Conservation (phyloP, 1,140 invertebrate genomes). For the Sycobia sp. region DNA sequence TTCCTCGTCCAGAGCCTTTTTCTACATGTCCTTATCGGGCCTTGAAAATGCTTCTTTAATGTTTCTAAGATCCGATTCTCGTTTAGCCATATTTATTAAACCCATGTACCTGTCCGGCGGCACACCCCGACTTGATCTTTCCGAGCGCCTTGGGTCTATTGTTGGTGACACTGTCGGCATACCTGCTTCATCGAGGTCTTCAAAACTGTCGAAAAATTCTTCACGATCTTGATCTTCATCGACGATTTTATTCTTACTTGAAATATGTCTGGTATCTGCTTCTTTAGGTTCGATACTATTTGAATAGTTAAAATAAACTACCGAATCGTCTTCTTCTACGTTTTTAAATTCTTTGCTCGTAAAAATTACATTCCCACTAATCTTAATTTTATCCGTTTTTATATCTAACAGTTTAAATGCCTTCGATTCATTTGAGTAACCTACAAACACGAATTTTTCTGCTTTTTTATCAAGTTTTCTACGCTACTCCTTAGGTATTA, state of each 20-base stretch:
- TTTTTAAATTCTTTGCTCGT: constrained; percentile 29
- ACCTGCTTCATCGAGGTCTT: neutral
- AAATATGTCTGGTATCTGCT: neutral
- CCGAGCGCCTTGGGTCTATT: too few species aligned
- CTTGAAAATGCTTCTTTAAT: too few species aligned
- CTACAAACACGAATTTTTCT: neutral
- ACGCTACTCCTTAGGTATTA: neutral
- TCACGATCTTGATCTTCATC: neutral
- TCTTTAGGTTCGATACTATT: too few species aligned
- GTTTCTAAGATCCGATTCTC: too few species aligned
- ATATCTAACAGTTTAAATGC: constrained; percentile 29
- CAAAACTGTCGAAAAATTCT: neutral
- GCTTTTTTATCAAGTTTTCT: neutral
- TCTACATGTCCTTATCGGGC: constrained; percentile 3
- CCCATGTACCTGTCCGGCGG: too few species aligned
- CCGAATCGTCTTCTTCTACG: neutral
- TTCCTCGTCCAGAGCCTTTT: constrained; percentile 8
- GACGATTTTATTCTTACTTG: neutral
- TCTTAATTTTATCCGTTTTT: constrained; percentile 40
- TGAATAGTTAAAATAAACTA: too few species aligned
- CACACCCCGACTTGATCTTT: too few species aligned
- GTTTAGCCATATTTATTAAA: too few species aligned
- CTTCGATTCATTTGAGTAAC: constrained; percentile 1
- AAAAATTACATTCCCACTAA: constrained; percentile 44
- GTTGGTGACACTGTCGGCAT: too few species aligned